Evolutionary conservation across 2,113 vertebrate genomes (phyloP), one percentile per base, ranked within the genome.

Genomic region (Psilopogon haemacephalus): DNA sequence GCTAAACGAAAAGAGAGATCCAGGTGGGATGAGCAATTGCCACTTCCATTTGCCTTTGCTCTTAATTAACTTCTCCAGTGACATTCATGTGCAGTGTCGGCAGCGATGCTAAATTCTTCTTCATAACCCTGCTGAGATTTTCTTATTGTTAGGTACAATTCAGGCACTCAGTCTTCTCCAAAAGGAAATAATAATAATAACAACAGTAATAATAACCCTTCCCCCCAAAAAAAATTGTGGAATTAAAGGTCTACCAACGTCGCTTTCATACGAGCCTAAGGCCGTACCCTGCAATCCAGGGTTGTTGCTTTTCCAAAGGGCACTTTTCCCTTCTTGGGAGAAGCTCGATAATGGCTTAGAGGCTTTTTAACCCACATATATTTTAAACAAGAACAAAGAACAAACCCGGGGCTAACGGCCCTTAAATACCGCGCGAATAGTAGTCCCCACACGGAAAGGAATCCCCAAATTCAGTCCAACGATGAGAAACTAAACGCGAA

Each of bases 381-480:
- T 4, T 42, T 77, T 59, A 85, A 88, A 77, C 20, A 76, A 33
- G 10, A 87, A 80, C 56, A 50, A 50, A 26, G 40, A 67, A 23
- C 32, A 68, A 89, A 17, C 15, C 16, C 24, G 2, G 8, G 33
- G 50, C 46, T 85, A 92, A 93, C 38, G 63, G 64, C 17, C 55
- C 46, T 62, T 94, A 94, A 96, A 94, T 60, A 38, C 55, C 13
- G 17, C 18, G 16, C 71, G 89, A 91, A 92, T 60, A 92, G 92
- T 60, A 70, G 56, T 8, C 33, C 46, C 75, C 87, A 70, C 75
- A 78, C 85, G 95, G 71, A 73, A 91, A 59, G 68, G 93, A 94
- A 95, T 85, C 63, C 40, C 27, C 59, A 85, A 92, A 89, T 79
- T 89, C 92, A 76, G 7, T 90, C 95, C 89, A 91, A 94, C 68